Evolutionary conservation across 2,797 vertebrate species (phyloP), one percentile per base, ranked within the genome.

Genomic region (Myotis planiceps): DNA sequence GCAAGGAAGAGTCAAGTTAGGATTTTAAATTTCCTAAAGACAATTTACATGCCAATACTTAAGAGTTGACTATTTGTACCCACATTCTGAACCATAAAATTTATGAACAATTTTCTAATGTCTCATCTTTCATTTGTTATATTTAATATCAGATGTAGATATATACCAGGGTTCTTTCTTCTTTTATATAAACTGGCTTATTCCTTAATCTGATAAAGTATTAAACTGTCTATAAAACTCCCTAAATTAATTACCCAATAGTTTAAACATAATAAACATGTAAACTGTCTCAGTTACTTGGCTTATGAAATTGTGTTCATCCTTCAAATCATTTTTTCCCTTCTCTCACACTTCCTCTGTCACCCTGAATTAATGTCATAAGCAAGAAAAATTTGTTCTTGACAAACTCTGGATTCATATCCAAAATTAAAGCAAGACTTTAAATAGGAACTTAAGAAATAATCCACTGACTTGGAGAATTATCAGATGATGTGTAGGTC

Each of bases 201-300:
- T 89, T 76, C 65, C 42, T 87, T 96, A 93, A 95, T 49, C 74
- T 91, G 29, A 12, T 18, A 87, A 92, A 88, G 66, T 87, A 97
- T 96, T 92, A 94, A 97, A 90, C 79, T 88, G 65, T 82, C 96
- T 97, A 97, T 97, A 95, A 98, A 97, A 94, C 76, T 97, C 69
- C 25, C 49, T 96, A 93, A 95, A 97, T 97, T 97, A 97, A 97
- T 97, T 92, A 91, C 60, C 66, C 78, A 78, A 82, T 88, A 86
- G 82, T 91, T 97, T 86, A 96, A 89, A 96, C 81, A 96, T 83
- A 96, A 97, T 92, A 96, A 97, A 97, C 83, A 84, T 85, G 75
- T 71, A 68, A 94, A 97, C 90, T 76, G 80, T 90, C 88, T 97
- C 69, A 90, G 96, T 94, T 91, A 97, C 97, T 96, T 96, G 94